A percentile compares a stretch with the other conserved stretches of the same genome.
Conservation (phyloP, 2,113 vertebrate genomes). For the Heteronetta atricapilla region DNA sequence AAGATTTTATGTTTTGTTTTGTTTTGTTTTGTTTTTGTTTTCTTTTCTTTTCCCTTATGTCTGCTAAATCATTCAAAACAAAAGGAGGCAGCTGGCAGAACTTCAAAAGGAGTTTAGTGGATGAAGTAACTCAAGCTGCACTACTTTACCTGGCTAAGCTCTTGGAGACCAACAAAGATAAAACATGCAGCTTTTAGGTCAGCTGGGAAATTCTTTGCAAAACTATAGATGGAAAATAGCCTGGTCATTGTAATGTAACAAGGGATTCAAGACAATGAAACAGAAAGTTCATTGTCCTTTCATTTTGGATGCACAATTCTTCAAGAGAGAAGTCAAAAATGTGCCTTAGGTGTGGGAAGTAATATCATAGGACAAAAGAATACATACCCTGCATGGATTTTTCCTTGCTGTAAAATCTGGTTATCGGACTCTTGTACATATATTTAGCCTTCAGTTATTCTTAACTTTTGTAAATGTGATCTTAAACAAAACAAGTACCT, state of each 20-base stretch:
- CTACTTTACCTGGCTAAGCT: constrained; percentile 14
- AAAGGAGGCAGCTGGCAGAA: constrained; percentile 9
- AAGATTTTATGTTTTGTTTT: constrained; percentile 16
- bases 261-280: background rate
- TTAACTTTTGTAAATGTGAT: background rate
- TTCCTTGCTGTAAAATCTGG: background rate
- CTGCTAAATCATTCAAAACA: constrained; percentile 28
- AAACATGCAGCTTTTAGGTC: constrained; percentile 19
- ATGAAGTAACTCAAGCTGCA: constrained; percentile 43
- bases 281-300: background rate
- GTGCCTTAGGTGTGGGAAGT: background rate
- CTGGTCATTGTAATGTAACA: background rate
- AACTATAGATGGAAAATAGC: constrained; percentile 4
- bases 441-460: background rate
- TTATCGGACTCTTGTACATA: background rate
- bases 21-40: no score
- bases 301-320: background rate
- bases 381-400: background rate
- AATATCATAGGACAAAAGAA: background rate
- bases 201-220: background rate
- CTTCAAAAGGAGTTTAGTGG: constrained; percentile 21
- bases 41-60: background rate
- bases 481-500: background rate
- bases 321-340: background rate
- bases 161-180: constrained; percentile 23